phyloP scores from a whole-genome alignment of 37 sponge, comb jelly and placozoan genomes.

The Petrosia ficiformis region DNA sequence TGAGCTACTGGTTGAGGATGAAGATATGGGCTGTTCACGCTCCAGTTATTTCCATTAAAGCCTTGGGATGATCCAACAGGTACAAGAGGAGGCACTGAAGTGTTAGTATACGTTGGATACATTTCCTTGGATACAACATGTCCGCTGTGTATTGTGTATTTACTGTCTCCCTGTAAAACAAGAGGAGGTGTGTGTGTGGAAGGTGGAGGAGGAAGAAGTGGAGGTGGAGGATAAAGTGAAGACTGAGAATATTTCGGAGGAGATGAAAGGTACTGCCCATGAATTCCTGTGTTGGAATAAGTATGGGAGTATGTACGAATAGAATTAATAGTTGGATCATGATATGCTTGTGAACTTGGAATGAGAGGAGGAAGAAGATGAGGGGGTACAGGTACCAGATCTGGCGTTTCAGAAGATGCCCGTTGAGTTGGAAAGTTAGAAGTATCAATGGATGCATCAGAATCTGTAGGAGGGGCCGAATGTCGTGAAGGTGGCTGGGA shows the following conservation, averaged over 20 bases:
- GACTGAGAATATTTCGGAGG: background rate
- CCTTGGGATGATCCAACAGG: too few relatives aligned
- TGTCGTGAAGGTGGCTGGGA: background rate
- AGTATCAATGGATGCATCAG: too few relatives aligned
- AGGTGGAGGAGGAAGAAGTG: background rate
- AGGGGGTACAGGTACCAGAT: background rate
- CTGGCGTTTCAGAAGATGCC: background rate
- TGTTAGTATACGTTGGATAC: background rate
- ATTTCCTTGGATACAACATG: background rate
- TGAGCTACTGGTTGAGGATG: too few relatives aligned
- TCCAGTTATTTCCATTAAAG: too few relatives aligned
- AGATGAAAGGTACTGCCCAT: background rate
- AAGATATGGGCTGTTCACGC: too few relatives aligned
- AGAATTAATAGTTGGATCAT: background rate
- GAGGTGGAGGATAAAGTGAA: background rate
- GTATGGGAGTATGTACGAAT: background rate
- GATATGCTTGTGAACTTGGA: background rate
- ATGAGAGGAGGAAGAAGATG: background rate
- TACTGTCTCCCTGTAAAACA: background rate
- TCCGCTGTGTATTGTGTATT: background rate
- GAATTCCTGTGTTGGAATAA: background rate
- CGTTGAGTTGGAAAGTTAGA: too few relatives aligned
- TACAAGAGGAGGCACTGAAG: too few relatives aligned
- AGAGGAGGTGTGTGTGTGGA: conserved; percentile 4
- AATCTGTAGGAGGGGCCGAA: background rate